Conservation (phyloP, 2,888 invertebrate genomes). For the Eupithecia vulgata region DNA sequence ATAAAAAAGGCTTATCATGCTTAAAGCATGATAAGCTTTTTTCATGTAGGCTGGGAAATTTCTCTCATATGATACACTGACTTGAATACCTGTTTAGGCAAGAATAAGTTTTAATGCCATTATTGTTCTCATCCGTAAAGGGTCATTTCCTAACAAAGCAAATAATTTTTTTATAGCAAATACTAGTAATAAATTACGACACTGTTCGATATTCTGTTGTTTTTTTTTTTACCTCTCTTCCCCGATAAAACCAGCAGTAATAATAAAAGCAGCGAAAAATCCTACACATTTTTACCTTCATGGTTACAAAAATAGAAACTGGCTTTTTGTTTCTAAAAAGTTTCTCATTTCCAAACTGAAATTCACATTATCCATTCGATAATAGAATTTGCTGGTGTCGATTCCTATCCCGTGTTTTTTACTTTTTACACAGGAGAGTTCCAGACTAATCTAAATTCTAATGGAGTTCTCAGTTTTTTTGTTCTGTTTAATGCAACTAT, state of each 20-base stretch:
- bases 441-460: constrained; percentile 47
- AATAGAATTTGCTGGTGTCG: constrained; percentile 44
- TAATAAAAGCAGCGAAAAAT: background rate
- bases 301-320: background rate
- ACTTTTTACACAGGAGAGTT: constrained; percentile 41
- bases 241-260: background rate
- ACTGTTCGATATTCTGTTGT: background rate
- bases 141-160: no score
- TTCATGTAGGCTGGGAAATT: no score
- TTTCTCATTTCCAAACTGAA: constrained; percentile 10
- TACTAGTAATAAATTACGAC: no score
- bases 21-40: no score
- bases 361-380: constrained; percentile 28
- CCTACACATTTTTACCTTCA: background rate
- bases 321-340: background rate
- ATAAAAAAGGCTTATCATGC: no score
- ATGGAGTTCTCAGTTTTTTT: constrained; percentile 43
- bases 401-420: constrained; percentile 41
- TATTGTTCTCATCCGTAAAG: no score
- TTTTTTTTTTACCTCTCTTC: background rate
- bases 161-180: no score
- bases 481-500: constrained; percentile 35
- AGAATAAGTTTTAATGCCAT: no score
- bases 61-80: no score
- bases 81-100: no score